These are phyloP conservation scores for Paedocypris micromegethes DNA, from an alignment of 2,797 vertebrate genomes.

Conservation along the genomic window DNA sequence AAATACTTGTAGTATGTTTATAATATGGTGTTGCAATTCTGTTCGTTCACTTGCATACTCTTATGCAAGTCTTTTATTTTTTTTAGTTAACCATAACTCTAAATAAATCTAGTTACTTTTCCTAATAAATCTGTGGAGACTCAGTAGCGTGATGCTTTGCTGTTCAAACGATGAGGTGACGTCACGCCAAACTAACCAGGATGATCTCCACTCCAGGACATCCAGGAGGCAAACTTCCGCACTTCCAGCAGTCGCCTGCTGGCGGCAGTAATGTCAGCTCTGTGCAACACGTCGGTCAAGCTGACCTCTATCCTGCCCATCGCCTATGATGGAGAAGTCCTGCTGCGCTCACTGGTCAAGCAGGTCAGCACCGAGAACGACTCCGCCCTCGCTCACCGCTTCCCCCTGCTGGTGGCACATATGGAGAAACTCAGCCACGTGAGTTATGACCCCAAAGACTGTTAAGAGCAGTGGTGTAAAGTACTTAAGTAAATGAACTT, in stretches of 20 bases:
- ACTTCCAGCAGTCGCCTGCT: slow-evolving; percentile 94
- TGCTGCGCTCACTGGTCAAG: slow-evolving; percentile 91
- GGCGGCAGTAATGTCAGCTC: slow-evolving; percentile 96
- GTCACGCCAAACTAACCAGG: no score
- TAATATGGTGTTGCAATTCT: no score
- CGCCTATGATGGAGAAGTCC: slow-evolving; percentile 90
- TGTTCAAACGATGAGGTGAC: no score
- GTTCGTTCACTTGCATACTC: no score
- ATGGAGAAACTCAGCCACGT: slow-evolving; percentile 99
- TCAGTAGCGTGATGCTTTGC: no score
- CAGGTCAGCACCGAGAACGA: slow-evolving; percentile 99
- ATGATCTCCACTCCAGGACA: slow-evolving; percentile 71
- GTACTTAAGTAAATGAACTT: not conserved
- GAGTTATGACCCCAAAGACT: slow-evolving; percentile 44
- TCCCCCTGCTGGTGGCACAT: slow-evolving; percentile 91
- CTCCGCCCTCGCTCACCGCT: slow-evolving; percentile 91
- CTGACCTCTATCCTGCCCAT: slow-evolving; percentile 96
- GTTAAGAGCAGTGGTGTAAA: not conserved
- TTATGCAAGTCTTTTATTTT: no score
- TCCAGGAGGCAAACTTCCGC: slow-evolving; percentile 96
- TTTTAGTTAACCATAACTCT: no score
- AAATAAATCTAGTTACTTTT: no score
- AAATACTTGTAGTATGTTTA: no score
- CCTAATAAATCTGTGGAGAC: no score
- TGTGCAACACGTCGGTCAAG: slow-evolving; percentile 95